These are phyloP conservation scores for Sphenodon punctatus DNA, from an alignment of 2,797 vertebrate species.

Conservation along the genomic window DNA sequence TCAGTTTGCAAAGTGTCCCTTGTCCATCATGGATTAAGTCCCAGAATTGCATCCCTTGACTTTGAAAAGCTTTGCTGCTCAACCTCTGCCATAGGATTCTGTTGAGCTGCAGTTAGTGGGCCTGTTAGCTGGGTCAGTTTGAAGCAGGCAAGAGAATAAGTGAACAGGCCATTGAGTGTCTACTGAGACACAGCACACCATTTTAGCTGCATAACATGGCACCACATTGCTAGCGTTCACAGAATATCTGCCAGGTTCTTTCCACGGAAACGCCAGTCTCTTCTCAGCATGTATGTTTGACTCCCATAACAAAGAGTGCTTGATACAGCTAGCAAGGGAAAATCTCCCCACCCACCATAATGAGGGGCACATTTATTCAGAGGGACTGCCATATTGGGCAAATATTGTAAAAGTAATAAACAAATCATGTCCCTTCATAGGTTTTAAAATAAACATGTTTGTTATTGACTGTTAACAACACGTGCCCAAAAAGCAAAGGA, in stretches of 20 bases:
- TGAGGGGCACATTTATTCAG: conserved; percentile 43
- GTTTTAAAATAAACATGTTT: conserved; percentile 60
- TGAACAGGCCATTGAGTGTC: accelerated
- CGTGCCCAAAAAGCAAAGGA: conserved; percentile 36
- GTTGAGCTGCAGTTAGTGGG: accelerated
- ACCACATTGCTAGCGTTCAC: background rate
- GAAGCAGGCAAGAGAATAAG: background rate
- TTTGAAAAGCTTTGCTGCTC: background rate
- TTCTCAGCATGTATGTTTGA: too few species aligned
- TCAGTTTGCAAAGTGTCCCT: background rate
- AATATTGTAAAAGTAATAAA: conserved; percentile 72
- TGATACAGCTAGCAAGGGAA: too few species aligned
- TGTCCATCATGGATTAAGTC: background rate
- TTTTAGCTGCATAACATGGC: background rate
- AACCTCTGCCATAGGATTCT: background rate
- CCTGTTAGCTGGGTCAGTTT: background rate
- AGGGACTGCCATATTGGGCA: conserved; percentile 59
- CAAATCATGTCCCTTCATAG: conserved; percentile 52
- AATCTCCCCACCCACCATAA: background rate
- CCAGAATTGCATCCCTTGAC: background rate
- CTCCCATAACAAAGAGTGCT: too few species aligned
- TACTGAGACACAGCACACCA: background rate
- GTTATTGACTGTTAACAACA: conserved; percentile 42
- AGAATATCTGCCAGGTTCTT: too few species aligned
- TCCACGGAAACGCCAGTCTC: too few species aligned